Evolutionary conservation across 1,140 invertebrate genomes (phyloP), one percentile per base, ranked within the genome.

Genomic region (Heliconius melpomene): DNA sequence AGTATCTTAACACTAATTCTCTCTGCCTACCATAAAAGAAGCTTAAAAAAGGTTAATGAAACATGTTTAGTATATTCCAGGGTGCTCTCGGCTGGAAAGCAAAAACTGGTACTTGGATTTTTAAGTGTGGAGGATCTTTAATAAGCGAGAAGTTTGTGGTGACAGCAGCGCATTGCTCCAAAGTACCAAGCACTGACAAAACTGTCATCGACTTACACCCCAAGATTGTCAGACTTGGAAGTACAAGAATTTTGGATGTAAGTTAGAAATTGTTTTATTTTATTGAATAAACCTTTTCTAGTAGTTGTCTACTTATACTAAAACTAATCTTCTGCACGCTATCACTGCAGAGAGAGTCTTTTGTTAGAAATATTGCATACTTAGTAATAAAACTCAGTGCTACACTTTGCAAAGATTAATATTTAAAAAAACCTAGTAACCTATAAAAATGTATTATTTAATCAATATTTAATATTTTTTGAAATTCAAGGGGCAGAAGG

Each of bases 161-260:
- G n/a, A 82, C 83, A n/a, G 83, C 81, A 9, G 81, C 83, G 1
- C 83, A 84, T 66, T 84, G 83, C 36, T 75, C 79, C 18, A 71
- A 77, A 26, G 72, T 81, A 7, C 9, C 77, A 16, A 71, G 52
- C 7, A 36, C 40, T n/a, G 83, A 84, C 26, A 60, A 78, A 8
- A 75, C 72, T 9, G 75, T 84, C 26, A 32, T 40, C 16, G 74
- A 84, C 16, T 20, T 54, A 3, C 18, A 79, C 13, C 83, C 83
- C 13, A 80, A 84, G 57, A 79, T 84, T 9, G 80, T 84, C 16
- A 76, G 83, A 77, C 77, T 84, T 74, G 83, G 83, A 3, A 26
- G 57, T 16, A 72, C 54, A 3, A 77, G 46, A 54, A 75, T 84
- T 40, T 52, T 73, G 71, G 66, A 71, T 23, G 83, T 84, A 66